Conservation (phyloP, 2,113 vertebrate species). For the Caretta caretta region DNA sequence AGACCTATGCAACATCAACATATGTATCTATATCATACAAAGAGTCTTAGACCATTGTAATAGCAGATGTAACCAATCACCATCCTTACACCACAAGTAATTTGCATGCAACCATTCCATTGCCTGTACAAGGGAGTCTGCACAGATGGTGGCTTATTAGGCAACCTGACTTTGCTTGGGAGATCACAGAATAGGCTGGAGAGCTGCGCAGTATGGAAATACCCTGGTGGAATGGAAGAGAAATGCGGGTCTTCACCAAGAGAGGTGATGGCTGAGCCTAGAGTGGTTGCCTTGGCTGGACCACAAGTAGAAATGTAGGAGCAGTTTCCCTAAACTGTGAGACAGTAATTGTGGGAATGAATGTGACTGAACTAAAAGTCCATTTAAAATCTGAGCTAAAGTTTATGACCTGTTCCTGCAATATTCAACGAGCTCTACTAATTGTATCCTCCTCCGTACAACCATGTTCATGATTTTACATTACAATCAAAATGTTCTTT, state of each 20-base stretch:
- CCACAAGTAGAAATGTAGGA: not conserved
- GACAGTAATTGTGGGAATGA: not conserved
- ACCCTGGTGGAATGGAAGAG: not conserved
- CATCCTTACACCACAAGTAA: not conserved
- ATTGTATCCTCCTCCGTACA: not conserved
- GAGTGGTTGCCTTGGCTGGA: not conserved
- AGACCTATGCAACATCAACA: not conserved
- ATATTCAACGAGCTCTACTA: not conserved
- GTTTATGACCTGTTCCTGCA: not conserved
- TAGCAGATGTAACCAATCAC: not conserved
- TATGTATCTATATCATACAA: not conserved
- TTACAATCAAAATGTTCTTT: not conserved
- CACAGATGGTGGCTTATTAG: not conserved
- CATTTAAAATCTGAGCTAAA: not conserved
- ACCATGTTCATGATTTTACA: not conserved
- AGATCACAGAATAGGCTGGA: not conserved
- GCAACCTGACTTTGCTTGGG: not conserved
- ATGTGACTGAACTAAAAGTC: not conserved
- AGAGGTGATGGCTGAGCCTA: not conserved
- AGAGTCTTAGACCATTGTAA: not conserved
- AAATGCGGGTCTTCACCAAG: not conserved
- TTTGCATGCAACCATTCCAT: not conserved
- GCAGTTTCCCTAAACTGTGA: not conserved
- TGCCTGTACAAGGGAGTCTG: not conserved
- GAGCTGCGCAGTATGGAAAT: not conserved